Conservation (phyloP, 1,140 invertebrate genomes). For the Coptotermes formosanus region DNA sequence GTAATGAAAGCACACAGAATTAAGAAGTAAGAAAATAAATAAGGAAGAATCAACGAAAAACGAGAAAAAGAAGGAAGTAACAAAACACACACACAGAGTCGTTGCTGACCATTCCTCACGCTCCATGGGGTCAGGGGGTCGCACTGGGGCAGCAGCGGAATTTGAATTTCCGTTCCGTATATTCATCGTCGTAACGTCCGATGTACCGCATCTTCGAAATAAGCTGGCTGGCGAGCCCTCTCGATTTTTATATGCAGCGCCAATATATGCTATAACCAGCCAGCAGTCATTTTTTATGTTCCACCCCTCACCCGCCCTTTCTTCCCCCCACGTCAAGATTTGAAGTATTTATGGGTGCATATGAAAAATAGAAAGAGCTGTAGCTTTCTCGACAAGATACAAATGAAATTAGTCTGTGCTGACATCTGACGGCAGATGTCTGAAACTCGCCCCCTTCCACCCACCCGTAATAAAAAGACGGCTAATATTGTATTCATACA, state of each 20-base stretch:
- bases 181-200: conserved; percentile 13
- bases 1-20: too few species aligned
- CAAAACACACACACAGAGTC: too few species aligned
- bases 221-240: neutral
- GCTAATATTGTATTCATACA: conserved; percentile 23
- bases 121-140: neutral
- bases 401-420: conserved; percentile 25
- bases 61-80: too few species aligned
- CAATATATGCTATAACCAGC: conserved; percentile 1
- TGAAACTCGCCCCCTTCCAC: neutral
- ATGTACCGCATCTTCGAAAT: conserved; percentile 16
- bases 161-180: conserved; percentile 25
- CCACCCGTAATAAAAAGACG: neutral
- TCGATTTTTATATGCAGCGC: conserved; percentile 24
- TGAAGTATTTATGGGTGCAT: conserved; percentile 24
- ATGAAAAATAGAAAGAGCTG: conserved; percentile 11
- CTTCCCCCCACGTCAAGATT: neutral
- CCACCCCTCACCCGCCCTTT: neutral
- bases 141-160: neutral
- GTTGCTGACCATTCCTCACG: neutral
- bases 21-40: too few species aligned
- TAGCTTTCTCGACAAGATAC: conserved; percentile 22
- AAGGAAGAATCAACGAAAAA: too few species aligned
- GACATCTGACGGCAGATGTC: conserved; percentile 22
- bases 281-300: conserved; percentile 6